Evolutionary conservation across 1,140 invertebrate genomes (phyloP), one percentile per base, ranked within the genome.

Genomic region (Ceratoteleas bidentatus): DNA sequence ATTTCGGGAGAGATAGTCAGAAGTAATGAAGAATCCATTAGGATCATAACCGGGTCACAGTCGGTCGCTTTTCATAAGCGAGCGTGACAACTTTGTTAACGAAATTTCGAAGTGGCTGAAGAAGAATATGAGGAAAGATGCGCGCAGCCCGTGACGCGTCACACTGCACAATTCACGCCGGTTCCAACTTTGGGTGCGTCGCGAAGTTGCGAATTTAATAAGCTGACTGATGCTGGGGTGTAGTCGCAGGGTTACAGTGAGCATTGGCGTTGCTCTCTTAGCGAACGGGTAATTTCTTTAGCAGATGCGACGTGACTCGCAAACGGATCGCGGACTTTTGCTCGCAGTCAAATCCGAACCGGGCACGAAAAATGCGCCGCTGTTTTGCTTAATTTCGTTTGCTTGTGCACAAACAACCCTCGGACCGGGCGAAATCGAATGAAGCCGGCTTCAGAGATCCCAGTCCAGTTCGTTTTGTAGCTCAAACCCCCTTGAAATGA

Each of bases 151-250:
- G 33, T 14, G 9, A 70, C 57, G 32, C 24, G 16, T 50, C 56
- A 34, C 11, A 38, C n/a, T 38, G 4, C 38, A 60, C 52, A 78
- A 64, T 65, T 64, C 53, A 52, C 36, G 15, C 13, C 24, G 45
- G n/a, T 36, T 79, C 32, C 58, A 79, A 66, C 66, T 72, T 79
- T 72, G 15, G 58, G 24, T 47, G 45, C 45, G 56, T 58, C 61
- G 38, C 45, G 70, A 53, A 78, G 57, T 72, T 72, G 38, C 47
- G 61, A 78, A 78, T 78, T 65, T 72, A 78, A 78, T 78, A 70
- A 78, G 60, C 60, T 62, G 53, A 64, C 75, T 70, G 65, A 60
- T 70, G 60, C 65, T 58, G 50, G 58, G 52, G 16, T 64, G 65
- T 58, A 50, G 13, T 70, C 53, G 9, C 57, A 49, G 34, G 3